Conservation (phyloP, 2,888 invertebrate genomes). For the Ernsta delagoae region DNA sequence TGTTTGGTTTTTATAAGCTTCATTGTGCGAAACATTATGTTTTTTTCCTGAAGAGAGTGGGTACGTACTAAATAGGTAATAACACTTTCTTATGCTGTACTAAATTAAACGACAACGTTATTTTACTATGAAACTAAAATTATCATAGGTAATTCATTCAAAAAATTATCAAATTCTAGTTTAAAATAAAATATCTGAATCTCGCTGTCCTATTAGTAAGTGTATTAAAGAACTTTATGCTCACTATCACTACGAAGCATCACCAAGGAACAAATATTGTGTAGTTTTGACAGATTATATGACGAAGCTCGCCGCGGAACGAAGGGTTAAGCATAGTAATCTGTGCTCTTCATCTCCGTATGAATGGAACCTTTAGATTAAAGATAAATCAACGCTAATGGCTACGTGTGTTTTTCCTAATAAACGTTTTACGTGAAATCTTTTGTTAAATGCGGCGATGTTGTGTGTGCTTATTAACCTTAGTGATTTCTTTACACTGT, state of each 20-base stretch:
- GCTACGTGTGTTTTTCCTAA: constrained; percentile 44
- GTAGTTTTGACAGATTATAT: constrained; percentile 52
- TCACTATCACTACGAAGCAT: constrained; percentile 18
- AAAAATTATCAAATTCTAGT: too few species aligned
- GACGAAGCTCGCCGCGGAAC: constrained; percentile 51
- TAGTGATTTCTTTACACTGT: not conserved
- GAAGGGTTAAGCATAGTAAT: constrained; percentile 53
- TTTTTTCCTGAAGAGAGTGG: not conserved
- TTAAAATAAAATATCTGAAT: not conserved
- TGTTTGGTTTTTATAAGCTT: constrained; percentile 6
- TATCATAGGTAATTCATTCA: too few species aligned
- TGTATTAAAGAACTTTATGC: constrained; percentile 28
- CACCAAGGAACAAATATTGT: constrained; percentile 49
- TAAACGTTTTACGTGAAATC: constrained; percentile 48
- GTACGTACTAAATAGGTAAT: too few species aligned
- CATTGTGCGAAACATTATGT: not conserved
- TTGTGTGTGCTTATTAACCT: not conserved
- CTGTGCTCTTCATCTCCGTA: constrained; percentile 50
- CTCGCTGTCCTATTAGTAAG: constrained; percentile 12
- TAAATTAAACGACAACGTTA: too few species aligned
- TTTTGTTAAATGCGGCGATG: constrained; percentile 28
- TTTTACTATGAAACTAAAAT: too few species aligned
- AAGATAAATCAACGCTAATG: constrained; percentile 57
- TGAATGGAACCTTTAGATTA: constrained; percentile 55
- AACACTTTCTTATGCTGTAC: too few species aligned